These are phyloP conservation scores for Phthorimaea operculella DNA, from an alignment of 1,140 invertebrate species.

Conservation along the genomic window DNA sequence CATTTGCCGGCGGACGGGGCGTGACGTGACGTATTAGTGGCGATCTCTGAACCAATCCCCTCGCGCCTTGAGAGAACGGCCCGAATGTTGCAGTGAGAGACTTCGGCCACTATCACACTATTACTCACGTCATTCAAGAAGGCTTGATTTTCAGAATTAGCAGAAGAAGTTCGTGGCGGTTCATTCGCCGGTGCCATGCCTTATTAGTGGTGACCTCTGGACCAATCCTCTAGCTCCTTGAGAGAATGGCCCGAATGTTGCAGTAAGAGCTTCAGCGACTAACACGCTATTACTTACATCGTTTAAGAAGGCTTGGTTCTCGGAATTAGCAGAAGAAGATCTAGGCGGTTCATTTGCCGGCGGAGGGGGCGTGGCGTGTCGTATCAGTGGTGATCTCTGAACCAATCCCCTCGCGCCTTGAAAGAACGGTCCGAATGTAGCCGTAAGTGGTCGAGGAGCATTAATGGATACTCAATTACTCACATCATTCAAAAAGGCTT, in stretches of 20 bases:
- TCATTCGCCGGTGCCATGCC: constrained; percentile 79
- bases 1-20: constrained; percentile 71
- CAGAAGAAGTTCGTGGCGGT: constrained; percentile 76
- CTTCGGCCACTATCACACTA: too few relatives aligned
- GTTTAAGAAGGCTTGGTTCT: constrained; percentile 76
- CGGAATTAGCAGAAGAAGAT: constrained; percentile 80
- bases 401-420: constrained; percentile 83
- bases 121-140: too few relatives aligned
- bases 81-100: constrained; percentile 64
- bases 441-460: too few relatives aligned
- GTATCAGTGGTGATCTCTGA: constrained; percentile 90
- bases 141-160: constrained; percentile 87
- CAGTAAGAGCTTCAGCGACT: too few relatives aligned
- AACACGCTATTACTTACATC: too few relatives aligned
- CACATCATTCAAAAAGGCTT: constrained; percentile 87
- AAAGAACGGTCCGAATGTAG: constrained; percentile 82
- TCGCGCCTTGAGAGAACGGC: constrained; percentile 81
- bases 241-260: constrained; percentile 79
- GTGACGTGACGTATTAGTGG: constrained; percentile 89
- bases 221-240: constrained; percentile 83
- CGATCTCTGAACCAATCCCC: constrained; percentile 88
- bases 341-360: constrained; percentile 75
- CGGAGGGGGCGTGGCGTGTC: constrained; percentile 76
- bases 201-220: too few relatives aligned
- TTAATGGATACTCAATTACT: too few relatives aligned